Base-by-base conservation (phyloP, 2,888 invertebrate species). In the Auanema freiburgensis region DNA sequence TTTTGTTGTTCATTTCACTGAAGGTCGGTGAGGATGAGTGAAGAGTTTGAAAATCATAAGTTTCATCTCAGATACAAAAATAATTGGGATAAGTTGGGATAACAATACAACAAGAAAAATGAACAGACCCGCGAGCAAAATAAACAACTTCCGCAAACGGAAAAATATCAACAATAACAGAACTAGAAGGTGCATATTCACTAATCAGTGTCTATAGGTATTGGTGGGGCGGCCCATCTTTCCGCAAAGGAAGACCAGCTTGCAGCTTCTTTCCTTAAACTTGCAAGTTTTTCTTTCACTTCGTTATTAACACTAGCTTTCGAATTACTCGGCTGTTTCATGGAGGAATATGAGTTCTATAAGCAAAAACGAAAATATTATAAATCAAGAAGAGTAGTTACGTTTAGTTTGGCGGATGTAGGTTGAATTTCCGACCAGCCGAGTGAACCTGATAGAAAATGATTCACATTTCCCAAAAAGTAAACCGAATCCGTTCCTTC, bases 401-500 rank as follows among this genome's bases (percentile, higher is more conserved):
- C 33, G 8, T 33, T 33, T 33, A 33, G 33, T 33, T 33, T 33
- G 8, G 33, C 33, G 3, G 33, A 33, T 8, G 3, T 33, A 33
- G 33, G 33, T 25, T 25, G 16, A 41, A 62, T 12, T 42, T 56
- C 41, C 4, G 18, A 33, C 62, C 62, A 62, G 21, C 40, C 50
- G 23, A 49, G 44, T 5, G 57, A 57, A 8, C 56, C 62, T n/a
- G 50, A 42, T n/a, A 57, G 50, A 40, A 49, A 57, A 49, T 62
- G 62, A 23, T 33, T 25, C 6, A 62, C 33, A 18, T 33, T 24
- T n/a, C 62, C 62, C 24, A 62, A n/a, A 18, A 57, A 57, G 50
- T 62, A 62, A 43, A 62, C 56, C 10, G 62, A 25, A 43, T 62
- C 53, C 6, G 21, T 18, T n/a, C 52, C 52, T 24, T 46, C 46